Base-by-base conservation (phyloP, 1,140 invertebrate species). In the Drosophila punjabiensis region DNA sequence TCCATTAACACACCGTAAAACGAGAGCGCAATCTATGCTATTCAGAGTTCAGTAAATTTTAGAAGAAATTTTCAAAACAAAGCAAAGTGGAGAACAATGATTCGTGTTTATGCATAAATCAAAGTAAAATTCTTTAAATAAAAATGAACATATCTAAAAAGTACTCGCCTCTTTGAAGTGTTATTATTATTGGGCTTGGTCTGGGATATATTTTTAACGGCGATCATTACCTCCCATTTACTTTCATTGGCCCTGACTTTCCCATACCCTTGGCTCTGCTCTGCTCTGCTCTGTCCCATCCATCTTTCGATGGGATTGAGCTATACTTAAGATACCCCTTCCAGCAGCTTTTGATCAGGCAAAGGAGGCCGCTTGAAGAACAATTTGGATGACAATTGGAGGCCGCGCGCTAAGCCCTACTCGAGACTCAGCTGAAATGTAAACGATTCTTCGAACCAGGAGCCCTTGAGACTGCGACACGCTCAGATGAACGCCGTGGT, bases 91-190 rank as follows among this genome's bases (percentile, higher is more conserved):
- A 35, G 30, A 62, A 13, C 77, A 64, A 78, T 83, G 77, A 81
- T 90, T 88, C 76, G 73, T 86, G 82, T 82, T 90, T 86, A 81
- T 82, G 82, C 79, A 82, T 90, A 86, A 91, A 86, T 90, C 79
- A 80, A 79, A 90, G 59, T 82, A 90, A 90, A 90, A 90, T 69
- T 90, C 87, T 90, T 90, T 67, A 82, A 90, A 90, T 90, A 90
- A 90, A 90, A 90, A 67, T 90, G 87, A 90, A 90, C 86, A 90
- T 90, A 90, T 90, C 86, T 91, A 91, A 90, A 90, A 90, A 82
- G 16, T 75, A 85, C 68, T 30, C 6, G 9, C 2, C 14, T 20
- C 1, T 7, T 13, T 14, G 35, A 18, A 1, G 6, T 28, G 28
- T 53, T 53, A 56, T 71, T 53, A 56, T 71, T 62, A 67, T 48